Conservation (phyloP, 1,140 invertebrate genomes). For the Chelonus insularis region DNA sequence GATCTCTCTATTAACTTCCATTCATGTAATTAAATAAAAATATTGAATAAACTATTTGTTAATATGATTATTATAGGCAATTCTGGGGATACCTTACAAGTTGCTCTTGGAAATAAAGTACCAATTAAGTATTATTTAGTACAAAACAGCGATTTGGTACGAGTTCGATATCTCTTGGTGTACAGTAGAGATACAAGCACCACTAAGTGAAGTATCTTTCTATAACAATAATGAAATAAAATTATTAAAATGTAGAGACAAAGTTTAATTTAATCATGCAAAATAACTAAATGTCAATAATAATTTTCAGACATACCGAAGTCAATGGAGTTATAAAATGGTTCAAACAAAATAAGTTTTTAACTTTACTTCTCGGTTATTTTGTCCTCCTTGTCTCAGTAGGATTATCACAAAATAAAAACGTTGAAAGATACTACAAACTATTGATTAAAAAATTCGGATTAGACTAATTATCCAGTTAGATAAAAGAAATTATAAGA, state of each 20-base stretch:
- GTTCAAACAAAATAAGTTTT: slow-evolving; percentile 57
- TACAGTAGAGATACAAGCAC: slow-evolving; percentile 64
- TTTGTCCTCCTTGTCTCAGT: slow-evolving; percentile 56
- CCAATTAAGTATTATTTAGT: slow-evolving; percentile 76
- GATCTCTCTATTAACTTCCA: slow-evolving; percentile 13
- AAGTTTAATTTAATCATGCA: too few species aligned
- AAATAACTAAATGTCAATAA: slow-evolving; percentile 15
- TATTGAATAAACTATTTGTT: too few species aligned
- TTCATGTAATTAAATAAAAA: background rate
- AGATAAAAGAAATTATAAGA: background rate
- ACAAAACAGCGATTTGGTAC: slow-evolving; percentile 74
- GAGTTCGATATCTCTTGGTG: slow-evolving; percentile 76
- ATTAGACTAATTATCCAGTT: slow-evolving; percentile 10
- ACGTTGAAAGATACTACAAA: slow-evolving; percentile 55
- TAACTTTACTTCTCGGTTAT: slow-evolving; percentile 57
- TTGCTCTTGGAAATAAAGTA: slow-evolving; percentile 63
- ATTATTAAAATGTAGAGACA: slow-evolving; percentile 13
- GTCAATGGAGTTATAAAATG: slow-evolving; percentile 48
- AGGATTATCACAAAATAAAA: slow-evolving; percentile 55
- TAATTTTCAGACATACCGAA: slow-evolving; percentile 40
- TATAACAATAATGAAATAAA: background rate
- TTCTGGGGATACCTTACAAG: too few species aligned
- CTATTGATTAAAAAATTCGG: slow-evolving; percentile 54
- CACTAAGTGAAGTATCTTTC: slow-evolving; percentile 39
- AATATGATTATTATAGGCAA: too few species aligned